These are phyloP conservation scores for Dolichoris vasculosae DNA, from an alignment of 1,140 invertebrate genomes.

Conservation along the genomic window DNA sequence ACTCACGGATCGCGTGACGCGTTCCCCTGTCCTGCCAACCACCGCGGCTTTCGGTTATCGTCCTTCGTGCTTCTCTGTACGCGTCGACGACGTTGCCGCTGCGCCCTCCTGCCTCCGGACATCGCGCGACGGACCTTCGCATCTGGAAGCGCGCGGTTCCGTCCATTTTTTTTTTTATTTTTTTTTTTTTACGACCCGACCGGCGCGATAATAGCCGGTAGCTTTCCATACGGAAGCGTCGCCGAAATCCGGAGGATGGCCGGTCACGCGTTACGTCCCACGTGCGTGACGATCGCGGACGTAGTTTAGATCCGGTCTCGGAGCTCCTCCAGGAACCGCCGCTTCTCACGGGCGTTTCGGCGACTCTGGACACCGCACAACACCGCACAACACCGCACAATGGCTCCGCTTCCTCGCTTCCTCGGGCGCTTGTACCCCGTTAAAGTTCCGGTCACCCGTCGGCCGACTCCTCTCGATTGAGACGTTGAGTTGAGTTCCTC, in stretches of 20 bases:
- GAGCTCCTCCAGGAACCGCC: neutral
- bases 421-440: neutral
- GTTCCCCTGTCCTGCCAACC: constrained; percentile 71
- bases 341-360: constrained; percentile 34
- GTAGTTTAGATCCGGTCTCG: constrained; percentile 39
- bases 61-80: constrained; percentile 64
- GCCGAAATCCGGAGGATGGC: neutral
- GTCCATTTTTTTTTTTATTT: neutral
- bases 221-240: too few relatives aligned
- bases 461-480: constrained; percentile 14
- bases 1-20: constrained; percentile 75
- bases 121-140: neutral
- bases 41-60: constrained; percentile 68
- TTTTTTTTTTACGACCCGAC: neutral
- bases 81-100: constrained; percentile 63
- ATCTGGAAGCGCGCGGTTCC: neutral
- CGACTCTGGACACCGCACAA: neutral
- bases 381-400: too few relatives aligned
- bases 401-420: neutral
- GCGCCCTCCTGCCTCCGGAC: neutral
- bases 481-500: neutral
- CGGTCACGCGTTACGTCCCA: neutral
- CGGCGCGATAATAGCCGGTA: neutral
- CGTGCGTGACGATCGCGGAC: neutral
- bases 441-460: neutral